Evolutionary conservation across 2,888 invertebrate genomes (phyloP).

Genomic region (Resseliella maxima): DNA sequence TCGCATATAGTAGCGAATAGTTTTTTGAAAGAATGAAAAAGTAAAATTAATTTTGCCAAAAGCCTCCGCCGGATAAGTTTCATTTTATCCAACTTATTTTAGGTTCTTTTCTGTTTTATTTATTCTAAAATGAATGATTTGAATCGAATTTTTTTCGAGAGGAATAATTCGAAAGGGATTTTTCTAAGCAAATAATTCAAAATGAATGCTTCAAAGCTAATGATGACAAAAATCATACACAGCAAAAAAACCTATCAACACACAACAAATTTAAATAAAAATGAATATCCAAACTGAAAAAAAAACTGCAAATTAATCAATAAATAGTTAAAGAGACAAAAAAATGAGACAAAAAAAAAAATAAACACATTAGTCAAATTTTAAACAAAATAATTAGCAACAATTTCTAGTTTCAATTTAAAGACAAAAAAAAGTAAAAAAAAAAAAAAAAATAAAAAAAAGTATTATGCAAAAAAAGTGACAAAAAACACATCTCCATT

Average conservation of each 20-base stretch:
- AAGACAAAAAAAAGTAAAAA: neutral
- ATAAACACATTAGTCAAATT: conserved; percentile 53
- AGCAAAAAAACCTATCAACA: conserved; percentile 18
- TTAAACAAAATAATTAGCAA: conserved; percentile 47
- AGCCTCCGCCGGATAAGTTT: no score
- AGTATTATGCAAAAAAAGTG: conserved; percentile 23
- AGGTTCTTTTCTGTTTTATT: no score
- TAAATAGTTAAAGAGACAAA: conserved; percentile 5
- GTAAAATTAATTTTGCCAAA: no score
- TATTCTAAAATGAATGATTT: no score
- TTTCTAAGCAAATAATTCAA: neutral
- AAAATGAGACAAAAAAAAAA: conserved; percentile 2
- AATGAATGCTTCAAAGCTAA: no score
- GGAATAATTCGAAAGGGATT: no score
- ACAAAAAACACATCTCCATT: conserved; percentile 46
- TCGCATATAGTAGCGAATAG: neutral
- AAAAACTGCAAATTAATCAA: conserved; percentile 44
- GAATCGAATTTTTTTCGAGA: no score
- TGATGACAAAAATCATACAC: neutral
- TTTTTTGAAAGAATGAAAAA: no score
- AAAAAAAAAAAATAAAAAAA: neutral
- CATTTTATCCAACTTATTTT: no score
- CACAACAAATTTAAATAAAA: conserved; percentile 13
- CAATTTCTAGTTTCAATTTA: conserved; percentile 51
- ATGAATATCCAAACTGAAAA: conserved; percentile 35